Base-by-base conservation (phyloP, 2,888 invertebrate genomes). In the Nomada goodeniana region DNA sequence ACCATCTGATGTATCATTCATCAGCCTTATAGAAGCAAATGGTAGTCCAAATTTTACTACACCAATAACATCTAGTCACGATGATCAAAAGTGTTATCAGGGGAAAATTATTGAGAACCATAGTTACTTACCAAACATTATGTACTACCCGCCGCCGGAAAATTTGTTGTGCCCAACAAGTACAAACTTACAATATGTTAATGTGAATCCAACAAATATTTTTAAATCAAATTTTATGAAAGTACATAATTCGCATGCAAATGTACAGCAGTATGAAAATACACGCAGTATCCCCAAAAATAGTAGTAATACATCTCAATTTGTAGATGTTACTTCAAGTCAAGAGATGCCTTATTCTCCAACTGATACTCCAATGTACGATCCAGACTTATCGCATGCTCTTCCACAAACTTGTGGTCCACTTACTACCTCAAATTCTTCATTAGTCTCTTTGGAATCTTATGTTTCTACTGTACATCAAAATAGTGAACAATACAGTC, bases 311-410 rank as follows among this genome's bases (percentile, higher is more conserved):
- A 52, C 55, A 29, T 36, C 77, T 9, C 18, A 68, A 50, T 53
- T 55, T 26, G n/a, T 57, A 29, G 74, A 78, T 47, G 69, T 61
- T 15, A 76, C 23, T 65, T 63, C 75, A 2, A 78, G 50, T 63
- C 76, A 76, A 36, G 90, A 91, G 44, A 87, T 80, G 42, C 91
- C 92, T 18, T 91, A 92, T 65, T 92, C 92, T 13, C 92, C 92
- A 1, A 90, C 91, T 0, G 92, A 92, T 63, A 85, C 86, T 23
- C 90, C 91, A 3, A 67, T 90, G 4, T 90, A 89, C 44, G 91
- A 92, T 80, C 88, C 88, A 13, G 90, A 91, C 36, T 52, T 89
- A 50, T 78, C 89, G 29, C 74, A 73, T 23, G 29, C 79, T 18
- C 76, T 82, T 81, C 50, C 80, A 47, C 77, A 84, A 74, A 23